Conservation (phyloP, 1,140 invertebrate species). For the Pararge aegeria region DNA sequence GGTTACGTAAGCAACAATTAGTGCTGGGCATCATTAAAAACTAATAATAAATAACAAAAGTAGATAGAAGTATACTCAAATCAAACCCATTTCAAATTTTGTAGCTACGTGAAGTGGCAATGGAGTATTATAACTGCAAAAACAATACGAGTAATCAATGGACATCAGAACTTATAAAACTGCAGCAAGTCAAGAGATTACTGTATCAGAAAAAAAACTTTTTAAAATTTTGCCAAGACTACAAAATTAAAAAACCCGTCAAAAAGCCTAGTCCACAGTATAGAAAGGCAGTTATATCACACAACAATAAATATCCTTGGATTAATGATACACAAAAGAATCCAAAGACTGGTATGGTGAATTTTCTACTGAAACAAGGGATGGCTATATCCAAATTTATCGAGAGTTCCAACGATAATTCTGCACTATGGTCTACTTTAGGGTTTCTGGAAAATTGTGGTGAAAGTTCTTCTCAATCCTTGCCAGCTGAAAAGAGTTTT, state of each 20-base stretch:
- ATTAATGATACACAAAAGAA: slow-evolving; percentile 56
- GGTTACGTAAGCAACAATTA: too few species aligned
- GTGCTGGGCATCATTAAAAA: too few species aligned
- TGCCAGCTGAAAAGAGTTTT: slow-evolving; percentile 60
- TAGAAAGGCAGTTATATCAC: slow-evolving; percentile 51
- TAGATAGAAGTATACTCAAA: too few species aligned
- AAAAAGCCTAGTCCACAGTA: slow-evolving; percentile 36
- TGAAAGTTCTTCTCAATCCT: slow-evolving; percentile 25
- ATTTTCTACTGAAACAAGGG: slow-evolving; percentile 53
- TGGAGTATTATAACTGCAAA: slow-evolving; percentile 85
- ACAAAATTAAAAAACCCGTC: slow-evolving; percentile 48
- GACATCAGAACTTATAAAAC: slow-evolving; percentile 66
- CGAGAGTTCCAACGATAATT: slow-evolving; percentile 42
- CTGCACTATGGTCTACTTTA: slow-evolving; percentile 37
- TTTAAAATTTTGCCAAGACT: slow-evolving; percentile 57
- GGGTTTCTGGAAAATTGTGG: slow-evolving; percentile 52
- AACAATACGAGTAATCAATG: slow-evolving; percentile 77
- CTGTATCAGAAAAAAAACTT: slow-evolving; percentile 61
- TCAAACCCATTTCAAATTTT: slow-evolving; percentile 33
- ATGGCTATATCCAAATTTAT: slow-evolving; percentile 48
- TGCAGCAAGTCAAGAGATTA: slow-evolving; percentile 60
- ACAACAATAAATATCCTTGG: slow-evolving; percentile 71
- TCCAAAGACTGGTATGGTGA: slow-evolving; percentile 48
- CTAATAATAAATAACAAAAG: too few species aligned
- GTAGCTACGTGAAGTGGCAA: slow-evolving; percentile 83